phyloP scores from a whole-genome alignment of 2,888 invertebrate genomes.

The Xestia ashworthii region DNA sequence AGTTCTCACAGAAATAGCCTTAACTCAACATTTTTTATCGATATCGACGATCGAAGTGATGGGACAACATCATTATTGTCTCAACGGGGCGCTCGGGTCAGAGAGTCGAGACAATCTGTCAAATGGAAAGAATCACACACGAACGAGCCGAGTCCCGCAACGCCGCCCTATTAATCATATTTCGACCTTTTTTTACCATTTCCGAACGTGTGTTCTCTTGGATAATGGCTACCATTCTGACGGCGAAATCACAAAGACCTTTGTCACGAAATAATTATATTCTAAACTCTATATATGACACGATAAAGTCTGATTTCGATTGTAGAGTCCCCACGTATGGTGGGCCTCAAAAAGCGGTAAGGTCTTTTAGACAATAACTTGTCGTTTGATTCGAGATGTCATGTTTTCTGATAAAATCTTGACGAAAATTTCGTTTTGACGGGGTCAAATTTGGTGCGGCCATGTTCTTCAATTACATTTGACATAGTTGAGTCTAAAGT shows the following conservation, averaged over 20 bases:
- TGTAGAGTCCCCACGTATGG: conserved; percentile 55
- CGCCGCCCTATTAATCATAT: conserved; percentile 90
- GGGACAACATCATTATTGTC: conserved; percentile 85
- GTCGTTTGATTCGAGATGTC: conserved; percentile 88
- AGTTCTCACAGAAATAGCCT: neutral
- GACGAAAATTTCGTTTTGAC: conserved; percentile 86
- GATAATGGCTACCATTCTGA: conserved; percentile 87
- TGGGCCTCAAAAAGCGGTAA: conserved; percentile 75
- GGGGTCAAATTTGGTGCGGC: conserved; percentile 83
- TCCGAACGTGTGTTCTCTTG: conserved; percentile 87
- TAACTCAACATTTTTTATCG: conserved; percentile 68
- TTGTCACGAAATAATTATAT: conserved; percentile 45
- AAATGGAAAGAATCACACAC: conserved; percentile 89
- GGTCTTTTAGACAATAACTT: conserved; percentile 84
- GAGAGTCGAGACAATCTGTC: conserved; percentile 90
- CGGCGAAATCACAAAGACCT: conserved; percentile 76
- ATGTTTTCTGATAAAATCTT: conserved; percentile 87
- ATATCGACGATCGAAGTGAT: conserved; percentile 76
- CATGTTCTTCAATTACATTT: conserved; percentile 87
- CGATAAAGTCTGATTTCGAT: conserved; percentile 64
- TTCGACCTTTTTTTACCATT: conserved; percentile 88
- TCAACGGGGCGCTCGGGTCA: conserved; percentile 88
- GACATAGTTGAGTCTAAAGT: conserved; percentile 79
- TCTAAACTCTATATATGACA: conserved; percentile 51
- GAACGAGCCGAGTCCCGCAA: conserved; percentile 78